phyloP scores from a whole-genome alignment of 2,888 invertebrate genomes.

The Hypselothyrea guttata region DNA sequence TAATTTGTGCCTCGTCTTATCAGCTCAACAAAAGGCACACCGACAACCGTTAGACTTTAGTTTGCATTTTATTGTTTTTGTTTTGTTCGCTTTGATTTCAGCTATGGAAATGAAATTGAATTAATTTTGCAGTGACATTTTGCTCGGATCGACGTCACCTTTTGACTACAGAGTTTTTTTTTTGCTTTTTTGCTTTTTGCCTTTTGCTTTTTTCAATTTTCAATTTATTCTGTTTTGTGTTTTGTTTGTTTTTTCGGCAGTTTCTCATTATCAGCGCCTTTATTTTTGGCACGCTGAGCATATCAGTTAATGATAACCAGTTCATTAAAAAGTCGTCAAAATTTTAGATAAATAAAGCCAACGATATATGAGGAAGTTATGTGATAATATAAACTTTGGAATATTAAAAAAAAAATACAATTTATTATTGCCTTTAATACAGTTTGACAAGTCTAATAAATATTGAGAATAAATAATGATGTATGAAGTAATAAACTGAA shows the following conservation, averaged over 20 bases:
- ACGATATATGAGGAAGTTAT: conserved; percentile 1
- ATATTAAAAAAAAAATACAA: background rate
- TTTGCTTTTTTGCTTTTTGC: conserved; percentile 1
- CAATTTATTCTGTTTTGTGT: background rate
- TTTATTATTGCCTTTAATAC: background rate
- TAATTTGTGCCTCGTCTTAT: conserved; percentile 26
- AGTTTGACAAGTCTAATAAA: too few relatives aligned
- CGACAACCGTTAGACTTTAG: conserved; percentile 21
- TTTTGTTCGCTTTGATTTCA: conserved; percentile 15
- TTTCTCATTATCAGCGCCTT: conserved; percentile 37
- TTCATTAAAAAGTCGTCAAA: conserved; percentile 18
- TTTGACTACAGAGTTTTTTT: conserved; percentile 20
- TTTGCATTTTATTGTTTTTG: conserved; percentile 10
- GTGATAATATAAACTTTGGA: background rate
- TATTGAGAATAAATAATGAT: too few relatives aligned
- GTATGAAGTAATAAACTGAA: too few relatives aligned
- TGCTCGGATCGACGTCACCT: conserved; percentile 11
- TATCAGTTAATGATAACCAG: conserved; percentile 54
- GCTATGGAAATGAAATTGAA: conserved; percentile 45
- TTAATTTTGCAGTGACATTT: conserved; percentile 55
- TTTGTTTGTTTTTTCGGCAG: conserved; percentile 1
- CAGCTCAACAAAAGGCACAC: conserved; percentile 11
- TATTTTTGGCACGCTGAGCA: conserved; percentile 47
- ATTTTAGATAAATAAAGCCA: conserved; percentile 47
- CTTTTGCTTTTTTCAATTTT: background rate